Evolutionary conservation across 2,888 invertebrate species (phyloP).

Genomic region (Thera obeliscata): DNA sequence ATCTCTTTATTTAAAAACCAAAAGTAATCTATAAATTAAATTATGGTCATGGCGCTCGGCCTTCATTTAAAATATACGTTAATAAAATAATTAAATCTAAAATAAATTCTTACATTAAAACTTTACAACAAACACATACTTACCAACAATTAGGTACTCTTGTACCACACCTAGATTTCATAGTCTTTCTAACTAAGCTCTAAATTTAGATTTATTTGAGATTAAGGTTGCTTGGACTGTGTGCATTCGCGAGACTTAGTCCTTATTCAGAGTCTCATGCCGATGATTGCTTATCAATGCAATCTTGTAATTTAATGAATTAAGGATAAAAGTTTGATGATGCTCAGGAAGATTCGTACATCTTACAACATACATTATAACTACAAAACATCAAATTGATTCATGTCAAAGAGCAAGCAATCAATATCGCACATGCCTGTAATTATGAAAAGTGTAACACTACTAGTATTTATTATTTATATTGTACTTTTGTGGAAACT

Average conservation of each 20-base stretch:
- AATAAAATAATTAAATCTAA: slow-evolving; percentile 36
- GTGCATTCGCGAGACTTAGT: background rate
- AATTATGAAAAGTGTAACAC: background rate
- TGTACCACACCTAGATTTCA: slow-evolving; percentile 12
- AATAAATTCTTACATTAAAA: slow-evolving; percentile 37
- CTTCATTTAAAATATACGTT: slow-evolving; percentile 24
- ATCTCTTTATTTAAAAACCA: slow-evolving; percentile 61
- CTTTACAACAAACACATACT: slow-evolving; percentile 33
- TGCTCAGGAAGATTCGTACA: too few species aligned
- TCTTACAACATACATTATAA: background rate
- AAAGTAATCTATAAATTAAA: slow-evolving; percentile 52
- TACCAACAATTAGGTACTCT: slow-evolving; percentile 1
- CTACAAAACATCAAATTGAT: background rate
- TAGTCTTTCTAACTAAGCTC: slow-evolving; percentile 30
- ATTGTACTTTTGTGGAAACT: background rate
- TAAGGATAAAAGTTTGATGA: too few species aligned
- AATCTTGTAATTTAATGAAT: background rate
- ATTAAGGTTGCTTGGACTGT: background rate
- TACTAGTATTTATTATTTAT: background rate
- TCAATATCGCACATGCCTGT: background rate
- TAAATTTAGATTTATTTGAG: slow-evolving; percentile 16
- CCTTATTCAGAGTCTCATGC: background rate
- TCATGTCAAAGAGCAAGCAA: background rate
- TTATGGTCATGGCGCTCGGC: slow-evolving; percentile 33
- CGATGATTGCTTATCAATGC: background rate